These are phyloP conservation scores for Apaloderma vittatum DNA, from an alignment of 2,113 vertebrate species.

Conservation along the genomic window DNA sequence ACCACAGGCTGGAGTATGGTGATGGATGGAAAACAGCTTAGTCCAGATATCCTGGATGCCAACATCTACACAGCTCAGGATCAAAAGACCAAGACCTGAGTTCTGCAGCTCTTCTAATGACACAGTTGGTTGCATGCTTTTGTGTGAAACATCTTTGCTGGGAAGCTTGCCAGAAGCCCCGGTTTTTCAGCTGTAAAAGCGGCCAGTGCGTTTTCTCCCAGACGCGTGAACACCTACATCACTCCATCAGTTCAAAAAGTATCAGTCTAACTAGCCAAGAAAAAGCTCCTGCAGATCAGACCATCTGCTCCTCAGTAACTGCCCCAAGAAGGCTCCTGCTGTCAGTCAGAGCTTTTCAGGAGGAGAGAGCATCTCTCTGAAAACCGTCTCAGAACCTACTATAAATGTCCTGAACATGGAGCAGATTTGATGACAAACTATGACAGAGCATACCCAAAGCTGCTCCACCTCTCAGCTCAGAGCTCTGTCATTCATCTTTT, in stretches of 20 bases:
- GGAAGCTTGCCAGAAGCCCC: conserved; percentile 9
- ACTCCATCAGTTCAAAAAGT: accelerated
- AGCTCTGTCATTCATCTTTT: not conserved
- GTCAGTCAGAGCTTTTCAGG: not conserved
- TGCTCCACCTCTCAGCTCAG: not conserved
- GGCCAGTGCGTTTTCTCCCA: not conserved
- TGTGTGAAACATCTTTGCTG: not conserved
- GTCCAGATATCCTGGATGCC: not conserved
- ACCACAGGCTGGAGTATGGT: accelerated
- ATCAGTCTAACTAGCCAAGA: not conserved
- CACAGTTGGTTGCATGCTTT: not conserved
- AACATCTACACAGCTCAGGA: not conserved
- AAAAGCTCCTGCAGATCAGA: not conserved
- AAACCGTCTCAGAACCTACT: not conserved
- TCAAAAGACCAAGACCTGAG: not conserved
- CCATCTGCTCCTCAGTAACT: not conserved
- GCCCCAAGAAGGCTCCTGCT: not conserved
- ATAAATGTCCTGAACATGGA: not conserved
- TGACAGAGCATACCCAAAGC: not conserved
- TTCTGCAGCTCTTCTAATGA: not conserved
- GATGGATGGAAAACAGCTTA: not conserved
- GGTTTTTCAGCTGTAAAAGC: not conserved
- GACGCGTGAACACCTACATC: accelerated
- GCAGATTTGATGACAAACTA: not conserved
- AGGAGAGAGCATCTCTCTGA: not conserved